Evolutionary conservation across 1,140 invertebrate species (phyloP), one percentile per base, ranked within the genome.

Genomic region (Wasmannia auropunctata): DNA sequence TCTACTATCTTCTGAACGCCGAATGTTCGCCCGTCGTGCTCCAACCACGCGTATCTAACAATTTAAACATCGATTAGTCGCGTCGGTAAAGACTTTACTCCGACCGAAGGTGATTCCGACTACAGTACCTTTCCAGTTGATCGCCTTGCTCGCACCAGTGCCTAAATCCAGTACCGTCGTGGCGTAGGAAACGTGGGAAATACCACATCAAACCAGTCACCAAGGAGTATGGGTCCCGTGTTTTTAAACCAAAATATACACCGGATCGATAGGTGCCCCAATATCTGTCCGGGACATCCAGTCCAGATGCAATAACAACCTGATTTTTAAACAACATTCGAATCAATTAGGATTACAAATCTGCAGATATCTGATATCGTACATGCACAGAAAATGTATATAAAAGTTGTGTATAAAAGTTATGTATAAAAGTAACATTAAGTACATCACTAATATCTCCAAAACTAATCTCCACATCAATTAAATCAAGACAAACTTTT

Each of bases 181-280:
- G 96, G 25, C 94, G 95, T 81, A 97, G 93, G 88, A 96, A 95
- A 74, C 96, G 96, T 0, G 98, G 97, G 88, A 98, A 96, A 92
- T 98, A 99, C 99, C 99, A 99, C 98, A 99, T 99, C 1, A 99
- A 94, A 49, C 99, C 99, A 93, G 98, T 97, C 0, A 99, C 96
- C 10, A 98, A 96, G 0, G 99, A 99, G 70, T 97, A 95, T 0
- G 98, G 97, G 92, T 98, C 98, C 88, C 98, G 95, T 2, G 98
- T 98, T 94, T 98, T 98, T 90, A 99, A 94, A 0, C 99, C 98
- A 94, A 98, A 98, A 94, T 98, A 99, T 10, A 97, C 96, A 5
- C 98, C 97, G 0, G 99, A 97, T 79, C 99, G 95, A 93, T 99
- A 99, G 0, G 97, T 97, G 25, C 99, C 98, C 99, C 99, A 99